Base-by-base conservation (phyloP, 2,888 invertebrate species). In the Phalangium opilio region DNA sequence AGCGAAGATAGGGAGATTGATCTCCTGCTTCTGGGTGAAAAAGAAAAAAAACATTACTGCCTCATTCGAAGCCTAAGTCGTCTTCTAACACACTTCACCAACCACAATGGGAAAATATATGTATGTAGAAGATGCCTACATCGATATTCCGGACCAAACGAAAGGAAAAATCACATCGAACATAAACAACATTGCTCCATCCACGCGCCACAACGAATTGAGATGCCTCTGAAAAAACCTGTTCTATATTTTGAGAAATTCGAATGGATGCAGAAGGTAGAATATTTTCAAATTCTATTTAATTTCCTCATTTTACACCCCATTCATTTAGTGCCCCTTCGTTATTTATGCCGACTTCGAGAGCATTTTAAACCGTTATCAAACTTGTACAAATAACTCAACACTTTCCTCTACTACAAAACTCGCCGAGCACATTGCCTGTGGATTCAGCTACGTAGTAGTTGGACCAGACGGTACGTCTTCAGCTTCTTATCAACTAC, bases 61-160 rank as follows among this genome's bases (percentile, higher is more conserved):
- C 27, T 41, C 1, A 44, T 48, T 3, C 35, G 21, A 12, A 35
- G 27, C 17, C 41, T 36, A 15, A 21, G 17, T 18, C 10, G 36
- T 8, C 18, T 47, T 3, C 27, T 47, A 5, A 10, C 10, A 1
- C 8, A 36, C 11, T 3, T 45, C 10, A 38, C 27, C 2, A 11
- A 33, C 1, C 36, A 46, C 36, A n/a, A 35, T 2, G 36, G 10
- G 3, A 19, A 15, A 15, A 8, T 4, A 12, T 48, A 36, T 14
- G 27, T 36, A 3, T 48, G 48, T n/a, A 17, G 43, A 33, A 20
- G 17, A 11, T 45, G 44, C 27, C 35, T 48, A 4, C 48, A 44
- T 18, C 33, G 48, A 7, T 48, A 44, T 27, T 12, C 19, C 2
- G 38, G 11, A n/a, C 5, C 27, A 27, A 27, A 27, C 2, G 38